Evolutionary conservation across 2,113 vertebrate species (phyloP).

Genomic region (Mola mola): DNA sequence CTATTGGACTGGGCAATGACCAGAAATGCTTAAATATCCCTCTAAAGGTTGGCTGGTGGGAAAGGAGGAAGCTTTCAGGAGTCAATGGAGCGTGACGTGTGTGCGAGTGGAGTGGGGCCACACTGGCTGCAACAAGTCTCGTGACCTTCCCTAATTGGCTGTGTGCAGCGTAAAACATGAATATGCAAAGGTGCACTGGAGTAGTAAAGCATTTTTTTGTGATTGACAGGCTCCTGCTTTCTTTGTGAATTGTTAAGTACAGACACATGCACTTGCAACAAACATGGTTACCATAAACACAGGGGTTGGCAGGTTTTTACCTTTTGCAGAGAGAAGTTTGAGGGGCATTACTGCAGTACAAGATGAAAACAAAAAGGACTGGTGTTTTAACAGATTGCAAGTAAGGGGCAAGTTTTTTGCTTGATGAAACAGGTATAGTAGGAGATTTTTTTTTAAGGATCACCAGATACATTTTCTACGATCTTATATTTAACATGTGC

Average conservation of each 20-base stretch:
- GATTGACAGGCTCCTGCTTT: not conserved
- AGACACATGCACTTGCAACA: not conserved
- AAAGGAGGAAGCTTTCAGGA: conserved; percentile 24
- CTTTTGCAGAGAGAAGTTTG: too few species aligned
- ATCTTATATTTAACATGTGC: too few species aligned
- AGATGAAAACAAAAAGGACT: too few species aligned
- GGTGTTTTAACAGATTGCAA: too few species aligned
- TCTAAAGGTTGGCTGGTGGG: conserved; percentile 5
- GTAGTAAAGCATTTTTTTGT: not conserved
- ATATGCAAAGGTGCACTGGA: conserved; percentile 15
- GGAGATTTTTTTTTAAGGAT: too few species aligned
- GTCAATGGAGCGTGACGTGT: conserved; percentile 19
- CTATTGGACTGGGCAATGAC: conserved; percentile 67
- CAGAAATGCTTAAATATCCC: conserved; percentile 64
- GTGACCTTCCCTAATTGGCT: conserved; percentile 43
- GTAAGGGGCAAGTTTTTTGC: too few species aligned
- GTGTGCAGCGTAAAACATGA: conserved; percentile 15
- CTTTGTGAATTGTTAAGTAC: not conserved
- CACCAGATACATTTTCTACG: too few species aligned
- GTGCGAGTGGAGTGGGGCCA: not conserved
- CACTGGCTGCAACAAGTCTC: not conserved
- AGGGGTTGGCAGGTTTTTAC: too few species aligned
- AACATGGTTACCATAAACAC: too few species aligned
- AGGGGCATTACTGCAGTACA: too few species aligned
- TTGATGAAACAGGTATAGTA: too few species aligned